Base-by-base conservation (phyloP, 1,140 invertebrate species). In the Platyscapa corneri region DNA sequence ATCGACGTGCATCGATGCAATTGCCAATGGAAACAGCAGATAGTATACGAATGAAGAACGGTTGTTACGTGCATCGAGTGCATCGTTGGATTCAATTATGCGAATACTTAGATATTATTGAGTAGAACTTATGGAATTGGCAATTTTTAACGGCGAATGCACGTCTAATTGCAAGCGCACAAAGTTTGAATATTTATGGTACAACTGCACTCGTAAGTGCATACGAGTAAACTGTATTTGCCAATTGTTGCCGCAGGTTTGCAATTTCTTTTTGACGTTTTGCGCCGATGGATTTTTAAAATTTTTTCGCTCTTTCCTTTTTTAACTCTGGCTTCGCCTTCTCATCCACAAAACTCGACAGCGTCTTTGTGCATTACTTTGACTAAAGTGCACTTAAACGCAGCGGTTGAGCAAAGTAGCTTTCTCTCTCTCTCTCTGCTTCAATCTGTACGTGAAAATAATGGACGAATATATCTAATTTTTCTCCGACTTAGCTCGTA, bases 311-410 rank as follows among this genome's bases (percentile, higher is more conserved):
- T 60, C 23, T 27, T 27, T 5, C 56, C 14, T 23, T 60, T 60
- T 60, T 60, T 27, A 60, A 60, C 2, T 1, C 56, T 60, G 27
- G 3, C 23, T 27, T 60, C 23, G 27, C 82, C 6, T 75, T 32
- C 1, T 78, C 32, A 60, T 32, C 60, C 75, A 70, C 82, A 72
- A 84, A 78, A 53, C 70, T 67, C 37, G 46, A 65, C 60, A 70
- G 34, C 74, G 82, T 72, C 74, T 86, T 79, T 86, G 80, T 85
- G 80, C 83, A 87, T 85, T 82, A 82, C 75, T 84, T 49, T 74
- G 74, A 76, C 65, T 75, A 80, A 88, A 88, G 87, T 87, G 86
- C 86, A 88, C 86, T 88, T 88, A 83, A 87, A 86, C 77, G 84
- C 60, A 86, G 81, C 84, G 76, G 76, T 56, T 72, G 39, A 79